phyloP scores from a whole-genome alignment of 2,113 vertebrate genomes.

The Clarias macrocephalus region DNA sequence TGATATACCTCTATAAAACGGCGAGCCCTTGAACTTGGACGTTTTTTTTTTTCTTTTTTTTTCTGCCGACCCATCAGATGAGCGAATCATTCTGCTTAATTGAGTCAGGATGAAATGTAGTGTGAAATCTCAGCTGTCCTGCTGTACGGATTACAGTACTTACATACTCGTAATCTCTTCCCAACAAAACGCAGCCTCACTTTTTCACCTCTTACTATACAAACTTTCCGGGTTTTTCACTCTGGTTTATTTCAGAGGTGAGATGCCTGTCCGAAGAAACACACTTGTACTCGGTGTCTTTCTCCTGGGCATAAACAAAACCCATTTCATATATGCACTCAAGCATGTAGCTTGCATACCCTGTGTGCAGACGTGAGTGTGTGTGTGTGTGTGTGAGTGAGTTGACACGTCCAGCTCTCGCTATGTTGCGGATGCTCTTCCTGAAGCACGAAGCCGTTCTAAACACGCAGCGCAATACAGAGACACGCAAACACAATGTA shows the following conservation, averaged over 20 bases:
- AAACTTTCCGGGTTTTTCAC: slow-evolving; percentile 15
- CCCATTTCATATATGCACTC: slow-evolving; percentile 25
- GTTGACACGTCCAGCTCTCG: slow-evolving; percentile 74
- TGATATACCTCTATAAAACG: slow-evolving; percentile 68
- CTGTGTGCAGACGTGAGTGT: not conserved
- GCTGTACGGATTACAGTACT: slow-evolving; percentile 64
- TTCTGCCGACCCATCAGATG: slow-evolving; percentile 64
- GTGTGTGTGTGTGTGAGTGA: slow-evolving; percentile 60
- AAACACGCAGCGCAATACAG: slow-evolving; percentile 67
- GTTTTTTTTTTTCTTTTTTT: slow-evolving; percentile 56
- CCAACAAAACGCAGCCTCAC: not conserved
- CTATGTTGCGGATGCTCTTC: slow-evolving; percentile 89
- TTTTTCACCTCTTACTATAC: slow-evolving; percentile 17
- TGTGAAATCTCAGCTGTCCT: slow-evolving; percentile 73
- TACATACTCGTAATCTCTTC: slow-evolving; percentile 23
- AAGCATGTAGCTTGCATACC: slow-evolving; percentile 7
- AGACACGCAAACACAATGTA: slow-evolving; percentile 58
- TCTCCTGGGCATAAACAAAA: slow-evolving; percentile 3
- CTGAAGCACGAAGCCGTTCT: slow-evolving; percentile 79
- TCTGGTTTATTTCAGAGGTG: not conserved
- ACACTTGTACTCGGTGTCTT: not conserved
- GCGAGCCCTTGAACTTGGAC: slow-evolving; percentile 66
- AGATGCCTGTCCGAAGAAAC: slow-evolving; percentile 15
- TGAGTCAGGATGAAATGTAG: slow-evolving; percentile 73
- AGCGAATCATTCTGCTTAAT: slow-evolving; percentile 70